Base-by-base conservation (phyloP, 2,113 vertebrate species). In the Bambusicola thoracicus region DNA sequence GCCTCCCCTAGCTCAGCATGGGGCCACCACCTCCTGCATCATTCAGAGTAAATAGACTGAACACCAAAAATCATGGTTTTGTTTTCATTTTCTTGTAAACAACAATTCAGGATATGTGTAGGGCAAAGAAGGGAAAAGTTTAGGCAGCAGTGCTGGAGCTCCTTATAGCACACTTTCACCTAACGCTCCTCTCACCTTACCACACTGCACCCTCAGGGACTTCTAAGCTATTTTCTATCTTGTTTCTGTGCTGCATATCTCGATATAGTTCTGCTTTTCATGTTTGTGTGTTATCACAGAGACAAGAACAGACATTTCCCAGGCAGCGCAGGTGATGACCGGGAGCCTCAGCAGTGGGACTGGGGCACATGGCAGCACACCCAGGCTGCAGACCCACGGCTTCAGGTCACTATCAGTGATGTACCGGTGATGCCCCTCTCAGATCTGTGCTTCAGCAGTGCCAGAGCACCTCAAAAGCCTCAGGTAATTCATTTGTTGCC, bases 211-310 rank as follows among this genome's bases (percentile, higher is more conserved):
- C 0, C 25, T 30, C 14, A 20, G 59, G 55, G 11, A 34, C 32
- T 25, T 19, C 22, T 11, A 2, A 17, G 2, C 8, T 3, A 1
- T 24, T 8, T 4, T 19, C 17, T 40, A 3, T 38, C 70, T 3
- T 3, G 21, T 6, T 4, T 25, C 34, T 5, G 40, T 51, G 78
- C 59, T 24, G 17, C 6, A 0, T 4, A 0, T 0, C 51, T 8
- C 1, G 0, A 5, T 8, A 5, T 1, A 2, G 32, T 0, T 53
- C 4, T 3, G 0, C 22, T 43, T 36, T 3, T 4, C 1, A 25
- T 3, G 8, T 6, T 4, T 18, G 21, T 3, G 32, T 15, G 18
- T 6, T 8, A 3, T 16, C 53, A 18, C 30, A 19, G 53, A 56
- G 53, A 29, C 16, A 19, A 18, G 53, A 10, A 19, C 53, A 18